Evolutionary conservation across 2,113 vertebrate genomes (phyloP).

Genomic region (Zapus hudsonius): DNA sequence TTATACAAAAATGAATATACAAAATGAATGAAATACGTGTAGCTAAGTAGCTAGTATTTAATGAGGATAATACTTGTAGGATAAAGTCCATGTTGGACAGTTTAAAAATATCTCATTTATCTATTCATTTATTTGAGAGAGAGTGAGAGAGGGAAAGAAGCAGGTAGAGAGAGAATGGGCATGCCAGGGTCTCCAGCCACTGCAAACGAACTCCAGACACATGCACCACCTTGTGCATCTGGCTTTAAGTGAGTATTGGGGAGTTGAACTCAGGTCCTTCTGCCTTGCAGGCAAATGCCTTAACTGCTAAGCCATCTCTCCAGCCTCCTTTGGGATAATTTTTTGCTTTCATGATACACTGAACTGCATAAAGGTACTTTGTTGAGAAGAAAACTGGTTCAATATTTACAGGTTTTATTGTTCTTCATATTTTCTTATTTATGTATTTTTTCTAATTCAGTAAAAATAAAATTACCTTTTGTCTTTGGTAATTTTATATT

Average conservation of each 20-base stretch:
- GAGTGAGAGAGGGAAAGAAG: too few relatives aligned
- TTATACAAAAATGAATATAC: neutral
- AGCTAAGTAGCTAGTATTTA: neutral
- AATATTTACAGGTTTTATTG: neutral
- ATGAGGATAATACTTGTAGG: neutral
- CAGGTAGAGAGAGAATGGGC: too few relatives aligned
- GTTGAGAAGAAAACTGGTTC: neutral
- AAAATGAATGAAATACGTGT: neutral
- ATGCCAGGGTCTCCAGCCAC: too few relatives aligned
- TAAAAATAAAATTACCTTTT: neutral
- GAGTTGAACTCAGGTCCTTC: too few relatives aligned
- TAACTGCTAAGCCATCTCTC: too few relatives aligned
- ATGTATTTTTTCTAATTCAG: neutral
- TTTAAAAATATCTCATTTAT: neutral
- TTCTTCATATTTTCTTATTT: neutral
- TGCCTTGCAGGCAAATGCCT: too few relatives aligned
- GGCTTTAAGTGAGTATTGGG: too few relatives aligned
- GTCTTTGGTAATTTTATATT: neutral
- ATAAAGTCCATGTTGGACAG: neutral
- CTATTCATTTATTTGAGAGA: too few relatives aligned
- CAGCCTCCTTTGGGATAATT: neutral
- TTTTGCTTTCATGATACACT: neutral
- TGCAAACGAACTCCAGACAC: too few relatives aligned
- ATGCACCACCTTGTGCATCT: too few relatives aligned
- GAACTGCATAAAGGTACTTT: neutral